Evolutionary conservation across 1,140 invertebrate genomes (phyloP), one percentile per base, ranked within the genome.

Genomic region (Leptinotarsa texana): DNA sequence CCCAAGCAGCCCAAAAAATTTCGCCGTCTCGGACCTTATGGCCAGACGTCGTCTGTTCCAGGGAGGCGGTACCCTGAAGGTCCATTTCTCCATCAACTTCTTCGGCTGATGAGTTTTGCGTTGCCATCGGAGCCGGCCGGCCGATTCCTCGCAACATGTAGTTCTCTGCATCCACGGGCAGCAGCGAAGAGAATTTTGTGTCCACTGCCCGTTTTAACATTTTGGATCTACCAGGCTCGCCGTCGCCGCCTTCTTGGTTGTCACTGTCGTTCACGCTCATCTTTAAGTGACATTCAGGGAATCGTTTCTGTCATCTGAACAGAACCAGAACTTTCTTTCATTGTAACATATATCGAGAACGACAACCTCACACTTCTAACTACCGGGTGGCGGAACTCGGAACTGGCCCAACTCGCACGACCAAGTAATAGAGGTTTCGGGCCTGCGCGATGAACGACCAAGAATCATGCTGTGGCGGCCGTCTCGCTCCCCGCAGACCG

Each of bases 81-180:
- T 73, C 63, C 24, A 72, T 51, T 21, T 72, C 69, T 51, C 57
- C 71, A 62, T 73, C 74, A 57, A 57, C n/a, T 73, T 67, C 65
- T 47, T 74, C 72, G 51, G 42, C 69, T 67, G 68, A 63, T 33
- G 62, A 17, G 71, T 71, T 74, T 66, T 48, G 27, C 33, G 67
- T 61, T 68, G 67, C 78, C 79, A 73, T 80, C 79, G 75, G 72
- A 74, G 78, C 80, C 72, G 82, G 75, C 68, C 81, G 80, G 75
- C 80, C 77, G 18, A 85, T 80, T 75, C 80, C 83, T 15, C 88
- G 85, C 13, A 90, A 85, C 89, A 91, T 91, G 82, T 91, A 91
- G 83, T 91, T 91, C 78, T 90, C 88, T 65, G 88, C 85, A 82
- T 91, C 90, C 63, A 90, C 87, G 77, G 81, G 77, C 73, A 78